Evolutionary conservation across 2,888 invertebrate genomes (phyloP).

Genomic region (Parnassius orleans): DNA sequence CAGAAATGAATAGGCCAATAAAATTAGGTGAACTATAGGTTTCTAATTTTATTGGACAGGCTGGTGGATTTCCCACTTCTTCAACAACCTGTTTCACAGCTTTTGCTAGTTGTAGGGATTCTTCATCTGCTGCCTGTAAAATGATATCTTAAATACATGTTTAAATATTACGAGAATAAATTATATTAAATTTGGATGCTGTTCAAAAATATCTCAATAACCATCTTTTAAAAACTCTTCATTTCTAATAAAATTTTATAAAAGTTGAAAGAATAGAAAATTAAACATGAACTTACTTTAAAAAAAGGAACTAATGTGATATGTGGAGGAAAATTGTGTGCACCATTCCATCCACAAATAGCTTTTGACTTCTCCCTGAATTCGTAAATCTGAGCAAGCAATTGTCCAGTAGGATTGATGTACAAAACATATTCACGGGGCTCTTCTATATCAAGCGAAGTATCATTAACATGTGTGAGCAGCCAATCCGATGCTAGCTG

Average conservation of each 20-base stretch:
- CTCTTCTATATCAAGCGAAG: constrained; percentile 86
- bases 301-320: constrained; percentile 95
- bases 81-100: constrained; percentile 88
- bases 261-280: too few relatives aligned
- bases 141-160: constrained; percentile 9
- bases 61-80: constrained; percentile 84
- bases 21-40: constrained; percentile 93
- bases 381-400: constrained; percentile 85
- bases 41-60: constrained; percentile 86
- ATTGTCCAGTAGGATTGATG: constrained; percentile 89
- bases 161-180: too few relatives aligned
- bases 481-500: constrained; percentile 96
- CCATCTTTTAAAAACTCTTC: too few relatives aligned
- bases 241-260: too few relatives aligned
- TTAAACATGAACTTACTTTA: constrained; percentile 78
- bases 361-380: constrained; percentile 90
- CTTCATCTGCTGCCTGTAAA: constrained; percentile 87
- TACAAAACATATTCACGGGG: constrained; percentile 94
- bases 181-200: too few relatives aligned
- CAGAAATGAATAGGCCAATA: constrained; percentile 93
- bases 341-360: constrained; percentile 92
- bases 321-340: constrained; percentile 94
- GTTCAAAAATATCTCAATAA: too few relatives aligned
- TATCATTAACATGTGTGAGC: constrained; percentile 93
- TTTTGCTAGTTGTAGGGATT: constrained; percentile 84